These are phyloP conservation scores for Pocillopora verrucosa DNA, from an alignment of 64 coral and sea anemone genomes.

Conservation along the genomic window DNA sequence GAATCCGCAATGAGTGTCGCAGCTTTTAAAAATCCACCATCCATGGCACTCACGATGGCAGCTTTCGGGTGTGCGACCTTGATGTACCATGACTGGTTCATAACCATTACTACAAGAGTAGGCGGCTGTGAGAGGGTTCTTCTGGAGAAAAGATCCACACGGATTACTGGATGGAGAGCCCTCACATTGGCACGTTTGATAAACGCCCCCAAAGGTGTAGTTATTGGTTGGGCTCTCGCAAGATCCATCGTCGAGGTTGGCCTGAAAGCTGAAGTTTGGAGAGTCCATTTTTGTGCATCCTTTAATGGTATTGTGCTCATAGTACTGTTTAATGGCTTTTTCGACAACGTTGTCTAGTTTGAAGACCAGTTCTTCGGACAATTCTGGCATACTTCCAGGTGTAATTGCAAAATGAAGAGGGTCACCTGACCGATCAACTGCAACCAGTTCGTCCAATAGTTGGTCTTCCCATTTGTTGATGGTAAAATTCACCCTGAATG, in stretches of 20 bases:
- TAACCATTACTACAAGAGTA: slow-evolving; percentile 81
- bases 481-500: slow-evolving; percentile 68
- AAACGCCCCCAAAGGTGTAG: slow-evolving; percentile 93
- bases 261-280: slow-evolving; percentile 96
- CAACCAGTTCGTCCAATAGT: slow-evolving; percentile 67
- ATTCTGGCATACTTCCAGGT: slow-evolving; percentile 62
- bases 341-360: slow-evolving; percentile 56
- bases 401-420: slow-evolving; percentile 76
- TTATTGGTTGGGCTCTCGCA: slow-evolving; percentile 73
- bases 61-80: slow-evolving; percentile 61
- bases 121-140: slow-evolving; percentile 69
- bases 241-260: slow-evolving; percentile 85
- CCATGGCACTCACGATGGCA: slow-evolving; percentile 55
- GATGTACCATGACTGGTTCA: slow-evolving; percentile 70
- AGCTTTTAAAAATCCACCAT: slow-evolving; percentile 72
- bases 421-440: slow-evolving; percentile 79
- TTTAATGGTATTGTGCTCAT: slow-evolving; percentile 80
- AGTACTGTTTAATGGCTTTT: slow-evolving; percentile 74
- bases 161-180: slow-evolving; percentile 58
- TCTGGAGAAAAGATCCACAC: slow-evolving; percentile 64
- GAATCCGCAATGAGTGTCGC: slow-evolving; percentile 61
- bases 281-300: slow-evolving; percentile 81
- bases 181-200: slow-evolving; percentile 67
- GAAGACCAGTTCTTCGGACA: slow-evolving; percentile 53
- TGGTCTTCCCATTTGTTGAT: slow-evolving; percentile 82